Evolutionary conservation across 2,113 vertebrate species (phyloP), one percentile per base, ranked within the genome.

Genomic region (Ovibos moschatus): DNA sequence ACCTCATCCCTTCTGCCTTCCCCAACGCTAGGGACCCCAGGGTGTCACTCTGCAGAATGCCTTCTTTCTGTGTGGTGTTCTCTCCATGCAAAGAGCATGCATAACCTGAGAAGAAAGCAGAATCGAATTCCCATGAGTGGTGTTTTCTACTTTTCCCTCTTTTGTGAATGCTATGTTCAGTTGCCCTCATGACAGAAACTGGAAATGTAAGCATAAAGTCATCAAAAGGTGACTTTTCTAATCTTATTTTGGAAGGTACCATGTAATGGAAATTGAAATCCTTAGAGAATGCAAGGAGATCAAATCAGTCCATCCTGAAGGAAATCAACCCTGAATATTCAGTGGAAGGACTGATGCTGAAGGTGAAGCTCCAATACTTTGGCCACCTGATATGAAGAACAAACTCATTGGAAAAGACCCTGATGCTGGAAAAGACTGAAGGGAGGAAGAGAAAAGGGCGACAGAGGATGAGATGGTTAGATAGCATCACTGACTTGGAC

Each of bases 1-100:
- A n/a, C 3, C 33, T 43, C 21, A 33, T 28, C 45, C 13, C n/a
- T 28, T 67, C 19, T 11, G 13, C 3, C 11, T 64, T 62, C 43
- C 43, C 13, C 28, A 93, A 71, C 1, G 19, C 62, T 82, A 74
- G 81, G 11, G 15, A 19, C 11, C 14, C 36, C 11, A 15, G 33
- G 23, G 5, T 5, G 3, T 55, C 51, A 15, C 33, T 47, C 16
- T 81, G 28, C 3, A 28, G 6, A 19, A 10, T 1, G 4, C 4
- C 16, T 10, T 23, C 7, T 45, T 6, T 23, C 4, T 10, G 0
- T 16, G 13, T 1, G 7, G 64, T 17, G 76, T 50, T 28, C 2
- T 87, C 11, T 89, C 15, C 47, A 8, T 0, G 0, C 6, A 33
- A 47, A 45, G 30, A 5, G 5, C 0, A 3, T 6, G 8, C 16